Base-by-base conservation (phyloP, 2,113 vertebrate genomes). In the Telmatochromis bifrenatus region DNA sequence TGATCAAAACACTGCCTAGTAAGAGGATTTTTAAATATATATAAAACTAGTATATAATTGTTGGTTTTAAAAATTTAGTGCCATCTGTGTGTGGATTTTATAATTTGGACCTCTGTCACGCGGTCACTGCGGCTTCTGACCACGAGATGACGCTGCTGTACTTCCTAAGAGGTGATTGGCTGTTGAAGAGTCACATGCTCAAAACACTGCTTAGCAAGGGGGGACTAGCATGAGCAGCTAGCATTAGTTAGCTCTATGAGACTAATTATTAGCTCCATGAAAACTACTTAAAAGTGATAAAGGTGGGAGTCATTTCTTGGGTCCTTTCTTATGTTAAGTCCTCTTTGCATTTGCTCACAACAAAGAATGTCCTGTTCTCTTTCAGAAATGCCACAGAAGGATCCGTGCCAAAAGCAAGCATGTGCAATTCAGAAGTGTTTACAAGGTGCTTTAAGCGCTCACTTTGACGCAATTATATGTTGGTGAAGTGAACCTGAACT, bases 331-430 rank as follows among this genome's bases (percentile, higher is more conserved):
- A 17, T 58, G 17, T 51, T 33, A 13, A 33, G 15, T 47, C 26
- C 7, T 4, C 28, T 15, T 2, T 85, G 7, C 12, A 7, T 58
- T 47, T 77, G 11, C 5, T 47, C 7, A 56, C 7, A 4, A 8
- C 4, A 3, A n/a, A 17, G 13, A 39, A 26, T 39, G 31, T 23
- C 42, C 4, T 55, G 12, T 81, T 84, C 21, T 83, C 15, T 70
- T 90, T 31, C 84, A 93, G 92, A 35, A 55, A 96, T 96, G 95
- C 93, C 94, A 19, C 91, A 68, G 79, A 96, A 95, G 82, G 94
- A 96, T 13, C 94, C 93, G 15, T 96, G 95, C 88, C 94, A 96
- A 85, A 95, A 92, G 68, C 91, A 96, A 65, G 94, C 95, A 19
- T 96, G 95, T 75, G 94, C 89, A 15, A 96, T 96, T 86, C 95